These are phyloP conservation scores for Nasua narica DNA, from an alignment of 2,797 vertebrate genomes.

Conservation along the genomic window DNA sequence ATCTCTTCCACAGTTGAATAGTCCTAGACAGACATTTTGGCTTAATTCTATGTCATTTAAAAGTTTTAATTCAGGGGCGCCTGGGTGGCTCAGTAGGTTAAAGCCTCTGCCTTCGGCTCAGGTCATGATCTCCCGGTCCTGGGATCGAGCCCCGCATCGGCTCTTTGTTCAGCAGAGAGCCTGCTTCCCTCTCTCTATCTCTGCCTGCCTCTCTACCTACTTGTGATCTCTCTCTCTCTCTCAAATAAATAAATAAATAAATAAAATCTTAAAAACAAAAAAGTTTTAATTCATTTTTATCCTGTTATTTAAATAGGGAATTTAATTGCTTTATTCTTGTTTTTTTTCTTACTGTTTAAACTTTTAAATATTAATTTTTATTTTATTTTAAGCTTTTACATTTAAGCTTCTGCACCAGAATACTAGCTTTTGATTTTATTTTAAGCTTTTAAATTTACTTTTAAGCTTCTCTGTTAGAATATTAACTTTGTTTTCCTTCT, in stretches of 20 bases:
- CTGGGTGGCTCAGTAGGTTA: no score
- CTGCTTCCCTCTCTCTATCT: no score
- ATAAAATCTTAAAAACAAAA: no score
- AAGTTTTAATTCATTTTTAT: constrained; percentile 25
- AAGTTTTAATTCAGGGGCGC: constrained; percentile 21
- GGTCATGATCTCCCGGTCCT: no score
- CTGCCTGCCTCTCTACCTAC: no score
- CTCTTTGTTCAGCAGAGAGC: no score
- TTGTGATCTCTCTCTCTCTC: no score
- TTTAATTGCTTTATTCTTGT: not conserved
- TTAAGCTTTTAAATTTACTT: not conserved
- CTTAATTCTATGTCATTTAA: not conserved
- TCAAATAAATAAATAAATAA: no score
- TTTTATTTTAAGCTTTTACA: not conserved
- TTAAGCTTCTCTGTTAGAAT: not conserved
- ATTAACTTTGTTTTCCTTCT: constrained; percentile 18
- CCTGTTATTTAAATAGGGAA: not conserved
- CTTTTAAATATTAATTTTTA: not conserved
- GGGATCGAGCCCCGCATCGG: no score
- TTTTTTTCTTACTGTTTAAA: not conserved
- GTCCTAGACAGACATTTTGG: not conserved
- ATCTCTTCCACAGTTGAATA: not conserved
- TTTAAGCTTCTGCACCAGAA: not conserved
- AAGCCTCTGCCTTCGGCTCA: no score
- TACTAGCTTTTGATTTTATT: not conserved